These are phyloP conservation scores for Rallus limicola DNA, from an alignment of 2,113 vertebrate species.

Conservation along the genomic window DNA sequence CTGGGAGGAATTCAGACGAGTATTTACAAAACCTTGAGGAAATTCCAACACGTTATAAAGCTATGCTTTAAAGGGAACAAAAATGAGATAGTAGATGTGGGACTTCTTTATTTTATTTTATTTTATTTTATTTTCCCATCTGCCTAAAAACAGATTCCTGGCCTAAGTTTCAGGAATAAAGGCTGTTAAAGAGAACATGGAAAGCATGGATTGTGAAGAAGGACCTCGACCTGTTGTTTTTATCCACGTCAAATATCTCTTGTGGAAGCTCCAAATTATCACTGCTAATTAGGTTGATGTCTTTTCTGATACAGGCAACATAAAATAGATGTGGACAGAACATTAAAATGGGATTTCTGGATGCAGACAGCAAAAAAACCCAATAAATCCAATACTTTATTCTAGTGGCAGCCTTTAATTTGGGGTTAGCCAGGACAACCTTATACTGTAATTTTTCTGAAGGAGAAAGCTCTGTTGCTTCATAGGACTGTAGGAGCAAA, in stretches of 20 bases:
- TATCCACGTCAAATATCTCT: not conserved
- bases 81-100: not conserved
- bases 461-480: not conserved
- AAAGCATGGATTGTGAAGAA: not conserved
- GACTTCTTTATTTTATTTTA: not conserved
- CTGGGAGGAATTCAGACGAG: constrained; percentile 37
- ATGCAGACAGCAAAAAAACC: not conserved
- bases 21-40: constrained; percentile 61
- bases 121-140: not conserved
- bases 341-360: not conserved
- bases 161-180: not conserved
- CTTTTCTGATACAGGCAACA: not conserved
- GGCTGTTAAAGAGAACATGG: not conserved
- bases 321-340: not conserved
- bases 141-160: not conserved
- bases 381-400: not conserved
- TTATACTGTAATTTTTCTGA: not conserved
- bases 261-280: not conserved
- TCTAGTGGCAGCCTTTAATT: not conserved
- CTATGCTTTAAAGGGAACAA: not conserved
- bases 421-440: not conserved
- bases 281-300: not conserved
- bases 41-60: not conserved
- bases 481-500: not conserved
- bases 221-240: not conserved